Conservation (phyloP, 2,888 invertebrate species). For the Philaethria dido region DNA sequence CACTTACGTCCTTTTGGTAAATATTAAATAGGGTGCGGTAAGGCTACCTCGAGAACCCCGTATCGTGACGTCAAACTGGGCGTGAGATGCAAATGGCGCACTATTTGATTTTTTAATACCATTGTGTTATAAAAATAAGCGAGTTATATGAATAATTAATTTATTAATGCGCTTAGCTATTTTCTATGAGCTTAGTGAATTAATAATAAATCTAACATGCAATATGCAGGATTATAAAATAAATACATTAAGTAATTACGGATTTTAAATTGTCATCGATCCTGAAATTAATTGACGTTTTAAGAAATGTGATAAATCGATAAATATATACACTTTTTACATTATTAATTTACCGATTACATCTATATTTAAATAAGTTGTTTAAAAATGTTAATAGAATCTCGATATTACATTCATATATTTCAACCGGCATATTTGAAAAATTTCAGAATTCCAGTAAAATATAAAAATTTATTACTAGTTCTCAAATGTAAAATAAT, state of each 20-base stretch:
- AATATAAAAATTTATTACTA: background rate
- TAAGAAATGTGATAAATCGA: too few relatives aligned
- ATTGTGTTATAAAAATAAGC: conserved; percentile 22
- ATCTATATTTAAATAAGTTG: too few relatives aligned
- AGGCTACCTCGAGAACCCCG: conserved; percentile 75
- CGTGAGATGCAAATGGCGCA: conserved; percentile 73
- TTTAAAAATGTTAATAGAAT: background rate
- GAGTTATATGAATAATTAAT: background rate
- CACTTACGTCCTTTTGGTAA: conserved; percentile 56
- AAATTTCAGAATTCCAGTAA: background rate
- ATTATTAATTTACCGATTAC: too few relatives aligned
- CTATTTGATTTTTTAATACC: conserved; percentile 45
- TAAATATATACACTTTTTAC: too few relatives aligned
- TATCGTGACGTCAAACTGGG: conserved; percentile 83
- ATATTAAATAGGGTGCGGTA: conserved; percentile 77
- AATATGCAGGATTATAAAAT: background rate
- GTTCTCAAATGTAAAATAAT: too few relatives aligned
- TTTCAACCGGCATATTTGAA: background rate
- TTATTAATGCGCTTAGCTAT: background rate
- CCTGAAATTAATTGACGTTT: too few relatives aligned
- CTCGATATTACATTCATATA: background rate
- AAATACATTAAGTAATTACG: background rate
- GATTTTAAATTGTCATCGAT: background rate
- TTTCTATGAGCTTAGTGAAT: background rate
- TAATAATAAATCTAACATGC: background rate